A percentile compares a stretch with the other conserved stretches of the same genome.
Conservation (phyloP, 1,140 invertebrate species). For the Elysia chlorotica region DNA sequence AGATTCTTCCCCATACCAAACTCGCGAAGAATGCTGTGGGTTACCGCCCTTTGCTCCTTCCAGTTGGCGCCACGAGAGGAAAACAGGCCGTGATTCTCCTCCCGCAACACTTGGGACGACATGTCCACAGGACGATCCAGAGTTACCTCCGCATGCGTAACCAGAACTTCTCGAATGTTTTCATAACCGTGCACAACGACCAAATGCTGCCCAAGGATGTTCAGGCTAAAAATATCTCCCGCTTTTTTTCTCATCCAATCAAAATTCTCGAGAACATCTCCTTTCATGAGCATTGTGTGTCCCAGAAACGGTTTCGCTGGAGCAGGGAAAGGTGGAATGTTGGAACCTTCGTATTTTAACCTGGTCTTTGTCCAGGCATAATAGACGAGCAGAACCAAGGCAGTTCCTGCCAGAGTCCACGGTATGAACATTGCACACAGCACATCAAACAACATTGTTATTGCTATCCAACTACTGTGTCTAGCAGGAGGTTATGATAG, state of each 20-base stretch:
- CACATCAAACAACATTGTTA: too few relatives aligned
- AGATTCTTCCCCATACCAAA: neutral
- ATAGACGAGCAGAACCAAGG: too few relatives aligned
- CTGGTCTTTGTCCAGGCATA: too few relatives aligned
- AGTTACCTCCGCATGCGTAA: neutral
- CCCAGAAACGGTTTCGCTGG: neutral
- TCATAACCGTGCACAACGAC: neutral
- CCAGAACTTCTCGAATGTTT: neutral
- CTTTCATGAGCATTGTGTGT: neutral
- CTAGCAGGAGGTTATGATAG: too few relatives aligned
- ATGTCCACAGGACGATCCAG: neutral
- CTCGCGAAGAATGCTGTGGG: neutral
- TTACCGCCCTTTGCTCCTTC: neutral
- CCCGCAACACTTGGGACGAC: neutral
- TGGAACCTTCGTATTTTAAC: neutral
- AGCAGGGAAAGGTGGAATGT: neutral
- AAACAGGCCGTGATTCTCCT: neutral
- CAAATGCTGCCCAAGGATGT: neutral
- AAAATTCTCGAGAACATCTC: neutral
- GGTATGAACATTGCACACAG: too few relatives aligned
- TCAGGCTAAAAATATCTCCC: conserved; percentile 6
- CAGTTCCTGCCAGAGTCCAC: too few relatives aligned
- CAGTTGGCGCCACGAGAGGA: neutral
- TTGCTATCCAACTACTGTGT: too few relatives aligned
- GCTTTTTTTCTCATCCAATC: neutral